Conservation (phyloP, 2,797 vertebrate genomes). For the Pogoniulus pusillus region DNA sequence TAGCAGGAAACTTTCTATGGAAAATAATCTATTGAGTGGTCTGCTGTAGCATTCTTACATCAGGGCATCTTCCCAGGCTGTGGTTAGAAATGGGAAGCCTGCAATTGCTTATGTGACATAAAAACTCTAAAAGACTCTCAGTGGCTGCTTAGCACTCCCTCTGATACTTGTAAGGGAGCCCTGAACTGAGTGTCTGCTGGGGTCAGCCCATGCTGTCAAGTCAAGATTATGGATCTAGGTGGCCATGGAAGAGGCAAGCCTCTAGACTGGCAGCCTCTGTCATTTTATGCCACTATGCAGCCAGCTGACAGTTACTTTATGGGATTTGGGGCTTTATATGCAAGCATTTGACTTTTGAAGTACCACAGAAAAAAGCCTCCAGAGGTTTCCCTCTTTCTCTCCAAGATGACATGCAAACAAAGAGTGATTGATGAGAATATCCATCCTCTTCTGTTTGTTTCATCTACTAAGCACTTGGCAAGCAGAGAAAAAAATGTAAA, state of each 20-base stretch:
- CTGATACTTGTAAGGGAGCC: background rate
- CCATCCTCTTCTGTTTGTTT: slow-evolving; percentile 38
- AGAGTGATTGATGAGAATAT: slow-evolving; percentile 33
- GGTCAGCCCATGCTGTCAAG: background rate
- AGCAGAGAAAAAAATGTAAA: slow-evolving; percentile 34
- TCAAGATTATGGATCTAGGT: background rate
- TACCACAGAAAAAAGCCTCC: background rate
- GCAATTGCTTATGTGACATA: background rate
- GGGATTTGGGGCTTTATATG: background rate
- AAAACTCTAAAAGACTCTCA: accelerated
- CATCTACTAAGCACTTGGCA: slow-evolving; percentile 13
- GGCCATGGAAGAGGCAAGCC: background rate
- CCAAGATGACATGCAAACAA: slow-evolving; percentile 20
- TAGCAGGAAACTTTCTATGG: background rate
- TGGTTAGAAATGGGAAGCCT: background rate
- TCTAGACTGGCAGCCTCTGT: background rate
- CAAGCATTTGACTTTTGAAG: background rate
- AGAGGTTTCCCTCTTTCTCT: background rate
- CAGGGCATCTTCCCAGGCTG: background rate
- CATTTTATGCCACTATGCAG: background rate
- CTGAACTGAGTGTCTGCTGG: background rate
- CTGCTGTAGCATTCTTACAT: background rate
- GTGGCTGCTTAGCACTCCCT: background rate
- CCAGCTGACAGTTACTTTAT: background rate
- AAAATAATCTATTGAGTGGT: background rate